phyloP scores from a whole-genome alignment of 2,888 invertebrate species.

The Papilio elwesi region DNA sequence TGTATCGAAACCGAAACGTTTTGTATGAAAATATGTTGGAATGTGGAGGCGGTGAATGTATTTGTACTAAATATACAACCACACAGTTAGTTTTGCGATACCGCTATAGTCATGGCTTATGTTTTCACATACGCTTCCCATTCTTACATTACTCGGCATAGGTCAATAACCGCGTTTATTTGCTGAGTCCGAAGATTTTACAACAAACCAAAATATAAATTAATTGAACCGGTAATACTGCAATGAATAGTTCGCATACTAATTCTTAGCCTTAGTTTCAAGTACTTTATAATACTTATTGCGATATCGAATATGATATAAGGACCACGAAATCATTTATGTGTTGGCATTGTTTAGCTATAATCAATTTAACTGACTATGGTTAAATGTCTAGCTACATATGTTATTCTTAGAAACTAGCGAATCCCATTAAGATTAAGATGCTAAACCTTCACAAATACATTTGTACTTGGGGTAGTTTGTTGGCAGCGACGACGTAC shows the following conservation, averaged over 20 bases:
- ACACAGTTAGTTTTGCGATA: conserved; percentile 10
- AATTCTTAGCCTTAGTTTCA: not conserved
- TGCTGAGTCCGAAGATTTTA: not conserved
- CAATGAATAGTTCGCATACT: not conserved
- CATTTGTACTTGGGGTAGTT: too few relatives aligned
- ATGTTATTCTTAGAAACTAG: too few relatives aligned
- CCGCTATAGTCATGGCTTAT: conserved; percentile 11
- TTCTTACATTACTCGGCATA: conserved; percentile 4
- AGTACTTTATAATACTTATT: not conserved
- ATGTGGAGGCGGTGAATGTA: conserved; percentile 18
- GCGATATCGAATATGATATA: not conserved
- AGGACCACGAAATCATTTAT: too few relatives aligned
- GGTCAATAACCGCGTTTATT: conserved; percentile 27
- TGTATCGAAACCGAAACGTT: conserved; percentile 57
- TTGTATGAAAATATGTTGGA: conserved; percentile 25
- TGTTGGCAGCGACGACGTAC: too few relatives aligned
- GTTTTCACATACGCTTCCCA: conserved; percentile 1
- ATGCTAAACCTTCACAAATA: too few relatives aligned
- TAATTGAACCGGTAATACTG: not conserved
- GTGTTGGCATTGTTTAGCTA: too few relatives aligned
- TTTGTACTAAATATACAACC: conserved; percentile 26
- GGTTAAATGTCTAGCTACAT: too few relatives aligned
- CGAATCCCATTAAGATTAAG: too few relatives aligned
- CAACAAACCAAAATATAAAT: not conserved
- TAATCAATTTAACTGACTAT: too few relatives aligned